Base-by-base conservation (phyloP, 2,797 vertebrate species). In the Pelobates cultripes region DNA sequence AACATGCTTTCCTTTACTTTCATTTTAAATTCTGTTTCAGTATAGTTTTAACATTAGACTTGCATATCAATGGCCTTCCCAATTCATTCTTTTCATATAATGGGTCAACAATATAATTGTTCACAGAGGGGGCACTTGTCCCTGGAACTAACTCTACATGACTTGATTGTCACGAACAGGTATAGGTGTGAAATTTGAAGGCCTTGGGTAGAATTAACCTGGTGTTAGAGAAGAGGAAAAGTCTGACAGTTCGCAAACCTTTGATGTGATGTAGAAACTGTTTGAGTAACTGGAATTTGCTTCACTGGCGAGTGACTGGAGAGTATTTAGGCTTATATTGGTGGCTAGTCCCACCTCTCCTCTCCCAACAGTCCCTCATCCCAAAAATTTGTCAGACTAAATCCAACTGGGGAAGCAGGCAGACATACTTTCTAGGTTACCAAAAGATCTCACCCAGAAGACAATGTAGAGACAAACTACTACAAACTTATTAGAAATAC, bases 331-430 rank as follows among this genome's bases (percentile, higher is more conserved):
- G 2, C 78, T 14, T 61, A 4, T 28, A 28, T 28, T 28, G 28
- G 28, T 28, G 28, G 28, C 28, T 85, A 86, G 86, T 87, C 88
- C 87, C 88, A 83, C 87, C 86, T 85, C 87, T 86, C 85, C 87
- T 88, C 57, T 14, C 15, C 86, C 78, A 79, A 51, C 77, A 51
- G 47, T 74, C 40, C 51, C 71, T 76, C 72, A 42, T 64, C 17
- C n/a, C 64, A 28, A 40, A 12, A 8, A 60, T 15, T 72, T 43
- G 17, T 17, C n/a, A 73, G 28, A 51, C 5, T 51, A 3, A 51
- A 28, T 28, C 28, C 28, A 28, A 28, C 5, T 51, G 47, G 3
- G 47, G 47, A 51, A 6, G 3, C 10, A 6, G 47, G 10, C 47
- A 51, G 47, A 51, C 47, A 3, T 51, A 51, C 5, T 1, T 10